Evolutionary conservation across 1,140 invertebrate species (phyloP).

Genomic region (Drosophila sulfurigaster): DNA sequence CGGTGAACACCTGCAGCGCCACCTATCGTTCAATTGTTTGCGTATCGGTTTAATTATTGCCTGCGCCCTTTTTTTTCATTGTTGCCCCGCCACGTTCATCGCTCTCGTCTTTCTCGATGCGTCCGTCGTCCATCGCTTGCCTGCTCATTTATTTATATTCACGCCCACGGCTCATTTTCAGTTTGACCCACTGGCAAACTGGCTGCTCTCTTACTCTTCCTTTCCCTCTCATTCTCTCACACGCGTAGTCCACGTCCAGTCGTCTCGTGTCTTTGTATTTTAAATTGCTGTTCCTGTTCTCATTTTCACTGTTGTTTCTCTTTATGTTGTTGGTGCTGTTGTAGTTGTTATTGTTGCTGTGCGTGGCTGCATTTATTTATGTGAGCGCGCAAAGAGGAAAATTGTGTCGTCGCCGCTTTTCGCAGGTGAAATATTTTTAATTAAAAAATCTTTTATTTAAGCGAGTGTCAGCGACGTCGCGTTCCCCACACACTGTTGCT

Average conservation of each 20-base stretch:
- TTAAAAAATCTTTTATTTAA: conserved; percentile 83
- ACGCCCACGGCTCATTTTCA: conserved; percentile 77
- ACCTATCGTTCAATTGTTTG: conserved; percentile 76
- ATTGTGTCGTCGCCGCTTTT: conserved; percentile 69
- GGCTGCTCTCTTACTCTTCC: conserved; percentile 17
- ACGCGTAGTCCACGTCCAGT: conserved; percentile 29
- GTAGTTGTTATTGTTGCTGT: conserved; percentile 39
- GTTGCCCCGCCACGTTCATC: conserved; percentile 5
- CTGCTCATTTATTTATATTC: conserved; percentile 80
- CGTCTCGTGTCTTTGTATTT: conserved; percentile 72
- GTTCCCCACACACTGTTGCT: neutral
- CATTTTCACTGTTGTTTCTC: conserved; percentile 38
- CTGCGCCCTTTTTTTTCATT: conserved; percentile 44
- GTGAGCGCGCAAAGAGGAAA: conserved; percentile 74
- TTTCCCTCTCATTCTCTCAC: neutral
- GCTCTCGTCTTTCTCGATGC: neutral
- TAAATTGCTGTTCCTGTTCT: conserved; percentile 71
- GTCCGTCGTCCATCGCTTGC: conserved; percentile 16
- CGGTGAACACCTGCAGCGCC: conserved; percentile 65
- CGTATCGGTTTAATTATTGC: conserved; percentile 80
- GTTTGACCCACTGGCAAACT: conserved; percentile 68
- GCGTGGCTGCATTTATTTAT: conserved; percentile 67
- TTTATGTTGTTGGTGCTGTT: conserved; percentile 9
- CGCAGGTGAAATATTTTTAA: conserved; percentile 82
- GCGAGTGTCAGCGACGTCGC: conserved; percentile 57